A percentile compares a stretch with the other conserved stretches of the same genome.
These are phyloP conservation scores for Pelagia noctiluca DNA, from an alignment of 30 jellyfish, hydroid and myxozoan genomes.

Conservation along the genomic window DNA sequence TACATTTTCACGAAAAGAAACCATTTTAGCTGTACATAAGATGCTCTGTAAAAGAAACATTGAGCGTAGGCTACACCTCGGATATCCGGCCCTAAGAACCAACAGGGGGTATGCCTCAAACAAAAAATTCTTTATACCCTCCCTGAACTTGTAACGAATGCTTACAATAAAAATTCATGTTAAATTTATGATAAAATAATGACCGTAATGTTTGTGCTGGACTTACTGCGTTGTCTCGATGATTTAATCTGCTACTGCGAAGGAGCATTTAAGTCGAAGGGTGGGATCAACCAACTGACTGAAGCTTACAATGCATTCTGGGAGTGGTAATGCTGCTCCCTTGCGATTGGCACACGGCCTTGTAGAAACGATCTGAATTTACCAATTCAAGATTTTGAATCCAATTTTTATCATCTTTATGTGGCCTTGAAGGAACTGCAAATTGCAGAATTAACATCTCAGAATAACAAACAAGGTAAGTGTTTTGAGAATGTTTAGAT, in stretches of 20 bases:
- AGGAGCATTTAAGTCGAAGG: conserved; percentile 52
- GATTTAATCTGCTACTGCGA: neutral
- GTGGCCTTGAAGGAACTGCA: neutral
- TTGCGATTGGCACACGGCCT: conserved; percentile 41
- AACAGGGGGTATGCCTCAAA: too few relatives aligned
- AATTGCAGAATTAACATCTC: neutral
- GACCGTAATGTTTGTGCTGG: too few relatives aligned
- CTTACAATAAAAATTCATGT: too few relatives aligned
- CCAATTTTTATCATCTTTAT: neutral
- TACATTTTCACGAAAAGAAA: too few relatives aligned
- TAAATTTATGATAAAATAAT: too few relatives aligned
- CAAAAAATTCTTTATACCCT: too few relatives aligned
- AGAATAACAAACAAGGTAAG: neutral
- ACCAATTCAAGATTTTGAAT: neutral
- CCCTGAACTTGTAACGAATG: too few relatives aligned
- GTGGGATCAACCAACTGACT: conserved; percentile 57
- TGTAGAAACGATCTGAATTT: neutral
- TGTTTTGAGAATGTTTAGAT: neutral
- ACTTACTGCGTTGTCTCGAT: too few relatives aligned
- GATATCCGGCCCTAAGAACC: too few relatives aligned
- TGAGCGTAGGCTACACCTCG: too few relatives aligned
- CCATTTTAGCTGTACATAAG: too few relatives aligned
- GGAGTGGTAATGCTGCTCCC: conserved; percentile 77
- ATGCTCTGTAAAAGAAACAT: too few relatives aligned
- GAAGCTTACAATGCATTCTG: conserved; percentile 60